A percentile compares a stretch with the other conserved stretches of the same genome.
Evolutionary conservation across 2,113 vertebrate genomes (phyloP).

Genomic region (Dasyurus viverrinus): DNA sequence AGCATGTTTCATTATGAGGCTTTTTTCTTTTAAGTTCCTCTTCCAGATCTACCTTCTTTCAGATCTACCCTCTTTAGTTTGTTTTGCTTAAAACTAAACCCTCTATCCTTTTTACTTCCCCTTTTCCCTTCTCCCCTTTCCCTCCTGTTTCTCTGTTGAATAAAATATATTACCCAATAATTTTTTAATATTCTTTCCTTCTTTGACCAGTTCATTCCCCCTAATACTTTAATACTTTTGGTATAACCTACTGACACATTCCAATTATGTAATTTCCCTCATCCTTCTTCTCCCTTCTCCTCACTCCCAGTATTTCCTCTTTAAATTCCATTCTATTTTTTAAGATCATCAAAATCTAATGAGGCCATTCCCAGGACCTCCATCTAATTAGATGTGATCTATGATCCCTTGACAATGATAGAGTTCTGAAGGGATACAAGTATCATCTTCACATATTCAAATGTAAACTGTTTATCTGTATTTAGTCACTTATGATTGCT

Average conservation of each 20-base stretch:
- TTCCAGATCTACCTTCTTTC: neutral
- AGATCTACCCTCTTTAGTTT: neutral
- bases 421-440: neutral
- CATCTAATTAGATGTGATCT: neutral
- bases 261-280: neutral
- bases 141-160: neutral
- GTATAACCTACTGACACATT: neutral
- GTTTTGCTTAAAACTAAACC: neutral
- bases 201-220: neutral
- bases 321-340: neutral
- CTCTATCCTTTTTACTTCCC: neutral
- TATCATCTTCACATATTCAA: neutral
- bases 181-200: neutral
- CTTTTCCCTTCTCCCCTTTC: neutral
- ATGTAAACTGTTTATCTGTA: neutral
- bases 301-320: neutral
- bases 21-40: neutral
- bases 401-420: neutral
- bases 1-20: neutral
- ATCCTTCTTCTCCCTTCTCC: neutral
- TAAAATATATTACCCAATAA: neutral
- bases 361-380: neutral
- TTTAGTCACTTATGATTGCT: neutral
- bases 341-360: neutral
- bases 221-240: neutral